phyloP scores from a whole-genome alignment of 2,113 vertebrate species.

The Himantopus leucocephalus region DNA sequence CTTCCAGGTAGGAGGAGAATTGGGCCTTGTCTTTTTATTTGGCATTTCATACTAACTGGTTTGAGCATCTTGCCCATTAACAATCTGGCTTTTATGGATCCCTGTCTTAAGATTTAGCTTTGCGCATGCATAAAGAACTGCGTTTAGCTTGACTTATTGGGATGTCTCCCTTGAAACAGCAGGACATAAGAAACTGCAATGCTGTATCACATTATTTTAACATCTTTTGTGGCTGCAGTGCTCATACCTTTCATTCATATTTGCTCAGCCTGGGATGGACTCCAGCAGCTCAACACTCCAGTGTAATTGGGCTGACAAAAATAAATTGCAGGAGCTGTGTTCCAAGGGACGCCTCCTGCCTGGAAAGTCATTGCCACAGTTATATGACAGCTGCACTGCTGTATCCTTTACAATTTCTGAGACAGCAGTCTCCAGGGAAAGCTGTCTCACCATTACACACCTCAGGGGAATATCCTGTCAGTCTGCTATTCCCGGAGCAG shows the following conservation, averaged over 20 bases:
- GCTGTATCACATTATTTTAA: background rate
- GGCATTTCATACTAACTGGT: background rate
- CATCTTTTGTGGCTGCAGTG: background rate
- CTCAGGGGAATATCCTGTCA: background rate
- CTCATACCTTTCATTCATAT: slow-evolving; percentile 32
- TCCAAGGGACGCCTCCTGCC: background rate
- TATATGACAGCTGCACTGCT: background rate
- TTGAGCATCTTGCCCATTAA: background rate
- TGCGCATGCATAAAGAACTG: background rate
- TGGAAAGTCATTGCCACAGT: background rate
- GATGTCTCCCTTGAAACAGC: background rate
- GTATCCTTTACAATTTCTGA: background rate
- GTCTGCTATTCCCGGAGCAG: background rate
- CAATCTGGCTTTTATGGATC: background rate
- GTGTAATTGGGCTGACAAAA: background rate
- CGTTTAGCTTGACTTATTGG: background rate
- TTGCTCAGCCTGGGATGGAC: background rate
- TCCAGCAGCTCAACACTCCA: background rate
- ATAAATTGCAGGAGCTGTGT: background rate
- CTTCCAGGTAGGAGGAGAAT: background rate
- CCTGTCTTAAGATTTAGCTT: background rate
- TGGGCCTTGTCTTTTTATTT: background rate
- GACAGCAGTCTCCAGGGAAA: background rate
- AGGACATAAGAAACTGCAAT: background rate
- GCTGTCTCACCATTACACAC: background rate